Base-by-base conservation (phyloP, 2,888 invertebrate genomes). In the Stictocephala bisonia region DNA sequence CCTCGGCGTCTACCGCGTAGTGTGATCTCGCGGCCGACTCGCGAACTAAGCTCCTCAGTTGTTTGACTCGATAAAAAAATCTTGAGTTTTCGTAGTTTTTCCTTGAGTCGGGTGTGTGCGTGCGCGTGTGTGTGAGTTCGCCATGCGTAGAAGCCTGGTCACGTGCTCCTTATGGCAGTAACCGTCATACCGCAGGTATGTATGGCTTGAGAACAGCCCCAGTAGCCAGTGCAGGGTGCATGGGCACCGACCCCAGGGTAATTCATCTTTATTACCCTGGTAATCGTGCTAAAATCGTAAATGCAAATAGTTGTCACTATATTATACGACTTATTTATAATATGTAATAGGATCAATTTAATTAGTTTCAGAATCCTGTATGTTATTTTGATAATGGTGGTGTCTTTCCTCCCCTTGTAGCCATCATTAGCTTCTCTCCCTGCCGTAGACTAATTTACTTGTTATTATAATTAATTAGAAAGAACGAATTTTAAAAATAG, bases 41-140 rank as follows among this genome's bases (percentile, higher is more conserved):
- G 53, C 72, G 72, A 72, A 72, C 72, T 66, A 71, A 58, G 26
- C 53, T 40, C 64, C 66, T 72, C 26, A n/a, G 40, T 31, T 31
- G 31, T 29, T 29, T 44, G 50, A 71, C 27, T 22, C 40, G 20
- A 64, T 51, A 72, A 72, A 72, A 60, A 72, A 66, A 64, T 72
- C 64, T 66, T 72, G 64, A 72, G 64, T 72, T 66, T 72, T 66
- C 69, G 69, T 69, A 69, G 69, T 64, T 67, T 72, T 72, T 72
- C 53, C 60, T 56, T 56, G 67, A 58, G 67, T 53, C 51, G 72
- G 40, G 60, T 71, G 72, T 44, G 72, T 58, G 71, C 58, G 58
- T 68, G 72, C 53, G 72, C 53, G 72, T 24, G 72, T 68, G 72
- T 51, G 72, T 66, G 72, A 26, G 72, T 51, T 26, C 69, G 70